These are phyloP conservation scores for Cassiopea xamachana DNA, from an alignment of 30 jellyfish, hydroid and myxozoan species.

Conservation along the genomic window DNA sequence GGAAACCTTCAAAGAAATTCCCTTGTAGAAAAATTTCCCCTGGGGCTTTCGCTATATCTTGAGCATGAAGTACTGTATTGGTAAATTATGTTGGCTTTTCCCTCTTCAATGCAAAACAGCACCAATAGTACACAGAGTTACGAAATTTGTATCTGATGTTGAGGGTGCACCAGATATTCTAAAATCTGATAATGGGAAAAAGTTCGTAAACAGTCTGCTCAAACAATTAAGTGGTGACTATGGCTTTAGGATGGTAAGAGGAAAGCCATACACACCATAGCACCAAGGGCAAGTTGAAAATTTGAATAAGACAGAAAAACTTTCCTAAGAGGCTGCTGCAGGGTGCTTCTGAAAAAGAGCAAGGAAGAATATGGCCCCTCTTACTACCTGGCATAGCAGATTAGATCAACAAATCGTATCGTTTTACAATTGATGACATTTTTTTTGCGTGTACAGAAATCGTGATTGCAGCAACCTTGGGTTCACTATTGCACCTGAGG, in stretches of 20 bases:
- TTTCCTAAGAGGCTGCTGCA: background rate
- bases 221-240: background rate
- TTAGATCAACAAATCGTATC: constrained; percentile 1
- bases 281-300: constrained; percentile 13
- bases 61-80: background rate
- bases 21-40: background rate
- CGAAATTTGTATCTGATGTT: background rate
- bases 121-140: background rate
- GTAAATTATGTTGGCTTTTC: constrained; percentile 14
- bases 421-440: background rate
- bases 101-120: background rate
- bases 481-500: background rate
- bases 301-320: background rate
- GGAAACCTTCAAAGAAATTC: background rate
- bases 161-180: constrained; percentile 1
- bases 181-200: background rate
- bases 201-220: background rate
- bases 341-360: background rate
- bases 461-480: background rate
- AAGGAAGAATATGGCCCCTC: background rate
- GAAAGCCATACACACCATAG: constrained; percentile 5
- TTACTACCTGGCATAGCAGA: constrained; percentile 3
- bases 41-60: background rate
- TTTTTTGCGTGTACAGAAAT: background rate
- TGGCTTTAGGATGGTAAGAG: background rate